Evolutionary conservation across 2,113 vertebrate genomes (phyloP).

Genomic region (Tauraco erythrolophus): DNA sequence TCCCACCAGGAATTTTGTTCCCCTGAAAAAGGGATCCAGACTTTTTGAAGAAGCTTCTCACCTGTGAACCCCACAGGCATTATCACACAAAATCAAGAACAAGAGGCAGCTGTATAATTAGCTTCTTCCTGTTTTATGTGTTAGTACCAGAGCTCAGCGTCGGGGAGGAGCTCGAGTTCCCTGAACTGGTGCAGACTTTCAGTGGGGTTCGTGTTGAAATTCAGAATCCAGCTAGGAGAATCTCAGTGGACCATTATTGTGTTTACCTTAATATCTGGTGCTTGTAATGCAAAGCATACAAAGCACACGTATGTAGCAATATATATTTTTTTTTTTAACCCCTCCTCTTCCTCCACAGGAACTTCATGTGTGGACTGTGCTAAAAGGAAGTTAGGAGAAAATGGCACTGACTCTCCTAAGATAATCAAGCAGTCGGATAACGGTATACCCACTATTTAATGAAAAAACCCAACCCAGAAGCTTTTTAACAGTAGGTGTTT

Average conservation of each 20-base stretch:
- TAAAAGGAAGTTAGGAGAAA: conserved; percentile 70
- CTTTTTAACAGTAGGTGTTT: neutral
- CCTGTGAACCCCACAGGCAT: neutral
- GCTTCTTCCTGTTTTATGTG: neutral
- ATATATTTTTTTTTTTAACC: neutral
- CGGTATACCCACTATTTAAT: neutral
- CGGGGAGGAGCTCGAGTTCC: neutral
- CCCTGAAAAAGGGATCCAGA: neutral
- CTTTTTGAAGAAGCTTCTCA: neutral
- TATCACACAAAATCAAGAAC: neutral
- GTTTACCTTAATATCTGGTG: neutral
- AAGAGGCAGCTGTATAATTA: neutral
- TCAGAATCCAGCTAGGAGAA: neutral
- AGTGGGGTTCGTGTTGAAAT: neutral
- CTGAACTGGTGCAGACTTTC: neutral
- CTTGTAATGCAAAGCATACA: neutral
- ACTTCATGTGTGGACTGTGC: conserved; percentile 66
- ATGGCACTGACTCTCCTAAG: neutral
- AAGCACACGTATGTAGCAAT: neutral
- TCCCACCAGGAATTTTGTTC: neutral
- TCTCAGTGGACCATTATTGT: no score
- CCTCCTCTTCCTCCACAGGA: neutral
- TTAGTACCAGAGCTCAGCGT: neutral
- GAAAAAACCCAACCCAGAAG: neutral
- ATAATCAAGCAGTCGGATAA: conserved; percentile 11